Evolutionary conservation across 2,113 vertebrate genomes (phyloP).

Genomic region (Riparia riparia): DNA sequence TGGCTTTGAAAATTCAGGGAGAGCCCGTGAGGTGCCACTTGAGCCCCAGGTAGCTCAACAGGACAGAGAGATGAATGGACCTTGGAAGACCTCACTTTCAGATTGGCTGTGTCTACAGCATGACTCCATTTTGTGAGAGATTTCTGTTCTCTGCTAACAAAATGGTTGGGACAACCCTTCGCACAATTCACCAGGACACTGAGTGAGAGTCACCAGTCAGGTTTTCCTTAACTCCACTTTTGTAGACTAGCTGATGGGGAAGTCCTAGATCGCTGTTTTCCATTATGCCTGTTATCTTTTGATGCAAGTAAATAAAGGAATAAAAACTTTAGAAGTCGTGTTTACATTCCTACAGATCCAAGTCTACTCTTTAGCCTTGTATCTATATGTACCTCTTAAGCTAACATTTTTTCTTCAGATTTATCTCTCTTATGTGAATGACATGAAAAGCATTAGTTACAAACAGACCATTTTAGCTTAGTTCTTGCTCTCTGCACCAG

Average conservation of each 20-base stretch:
- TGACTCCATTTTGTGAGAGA: background rate
- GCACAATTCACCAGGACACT: background rate
- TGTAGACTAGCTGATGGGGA: background rate
- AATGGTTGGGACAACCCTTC: background rate
- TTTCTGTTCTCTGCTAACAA: background rate
- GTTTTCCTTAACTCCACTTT: background rate
- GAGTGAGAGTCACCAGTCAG: background rate
- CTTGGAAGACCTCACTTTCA: background rate
- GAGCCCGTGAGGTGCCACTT: background rate
- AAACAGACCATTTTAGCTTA: background rate
- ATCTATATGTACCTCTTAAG: background rate
- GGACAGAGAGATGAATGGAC: background rate
- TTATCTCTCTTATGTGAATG: background rate
- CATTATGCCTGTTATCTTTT: background rate
- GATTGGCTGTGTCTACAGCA: background rate
- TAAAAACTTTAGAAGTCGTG: background rate
- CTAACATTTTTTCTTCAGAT: background rate
- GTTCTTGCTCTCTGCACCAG: background rate
- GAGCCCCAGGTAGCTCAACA: background rate
- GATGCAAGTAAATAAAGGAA: background rate
- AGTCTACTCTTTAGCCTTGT: background rate
- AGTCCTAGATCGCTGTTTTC: background rate
- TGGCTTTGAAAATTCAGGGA: background rate
- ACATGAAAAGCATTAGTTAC: background rate
- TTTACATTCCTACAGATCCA: background rate